These are phyloP conservation scores for Phenacoccus solenopsis DNA, from an alignment of 1,140 invertebrate species.

Conservation along the genomic window DNA sequence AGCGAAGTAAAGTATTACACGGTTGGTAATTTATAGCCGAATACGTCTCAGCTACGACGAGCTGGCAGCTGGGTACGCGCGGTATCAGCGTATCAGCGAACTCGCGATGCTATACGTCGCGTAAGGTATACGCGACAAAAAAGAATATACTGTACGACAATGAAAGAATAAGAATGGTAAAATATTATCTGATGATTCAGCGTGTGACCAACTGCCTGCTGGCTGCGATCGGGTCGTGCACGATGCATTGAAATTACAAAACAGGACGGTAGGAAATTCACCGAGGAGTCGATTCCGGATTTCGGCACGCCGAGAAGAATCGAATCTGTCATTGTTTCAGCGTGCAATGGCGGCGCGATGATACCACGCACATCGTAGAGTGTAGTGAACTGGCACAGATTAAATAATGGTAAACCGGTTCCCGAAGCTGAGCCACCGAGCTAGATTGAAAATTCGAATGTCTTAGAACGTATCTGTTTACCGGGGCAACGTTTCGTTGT, in stretches of 20 bases:
- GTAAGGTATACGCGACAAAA: neutral
- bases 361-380: no score
- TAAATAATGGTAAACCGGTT: neutral
- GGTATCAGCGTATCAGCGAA: no score
- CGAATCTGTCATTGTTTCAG: constrained; percentile 1
- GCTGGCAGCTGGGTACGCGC: no score
- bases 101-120: no score
- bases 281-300: neutral
- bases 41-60: no score
- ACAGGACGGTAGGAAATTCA: neutral
- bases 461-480: no score
- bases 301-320: neutral
- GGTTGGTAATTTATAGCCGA: neutral
- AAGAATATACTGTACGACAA: neutral
- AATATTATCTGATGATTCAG: neutral
- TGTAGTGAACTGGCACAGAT: constrained; percentile 1
- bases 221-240: neutral
- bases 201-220: no score
- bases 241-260: no score
- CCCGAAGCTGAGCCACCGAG: no score
- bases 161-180: constrained; percentile 1
- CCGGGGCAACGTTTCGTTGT: neutral
- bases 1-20: neutral
- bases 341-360: neutral
- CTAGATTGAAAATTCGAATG: neutral